Evolutionary conservation across 2,113 vertebrate species (phyloP).

Genomic region (Symphodus melops): DNA sequence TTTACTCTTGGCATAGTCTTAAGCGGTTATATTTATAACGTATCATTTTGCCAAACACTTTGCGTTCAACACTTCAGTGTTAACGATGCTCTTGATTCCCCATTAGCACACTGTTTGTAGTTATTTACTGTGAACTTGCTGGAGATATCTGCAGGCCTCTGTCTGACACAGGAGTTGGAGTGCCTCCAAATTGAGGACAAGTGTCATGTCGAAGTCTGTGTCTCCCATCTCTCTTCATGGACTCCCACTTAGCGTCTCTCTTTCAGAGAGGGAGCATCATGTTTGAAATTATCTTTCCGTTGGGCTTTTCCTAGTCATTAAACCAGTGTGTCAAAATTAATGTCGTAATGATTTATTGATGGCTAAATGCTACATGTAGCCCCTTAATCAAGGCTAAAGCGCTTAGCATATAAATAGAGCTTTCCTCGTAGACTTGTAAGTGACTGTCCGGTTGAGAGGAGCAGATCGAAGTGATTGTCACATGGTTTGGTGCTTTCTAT

Average conservation of each 20-base stretch:
- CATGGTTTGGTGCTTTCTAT: slow-evolving; percentile 54
- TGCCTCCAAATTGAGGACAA: neutral
- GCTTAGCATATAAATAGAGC: slow-evolving; percentile 39
- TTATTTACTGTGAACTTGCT: neutral
- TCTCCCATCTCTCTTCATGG: neutral
- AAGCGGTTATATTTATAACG: neutral
- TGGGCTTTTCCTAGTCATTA: slow-evolving; percentile 19
- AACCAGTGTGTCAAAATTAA: slow-evolving; percentile 28
- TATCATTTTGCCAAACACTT: neutral
- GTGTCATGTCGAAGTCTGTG: neutral
- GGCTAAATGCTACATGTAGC: slow-evolving; percentile 13
- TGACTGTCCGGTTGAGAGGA: slow-evolving; percentile 42
- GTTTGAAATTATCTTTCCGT: slow-evolving; percentile 29
- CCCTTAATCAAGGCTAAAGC: slow-evolving; percentile 34
- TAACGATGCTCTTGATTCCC: too few relatives aligned
- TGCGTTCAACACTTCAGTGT: neutral
- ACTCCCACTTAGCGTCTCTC: neutral
- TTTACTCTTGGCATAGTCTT: neutral
- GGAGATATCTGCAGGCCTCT: neutral
- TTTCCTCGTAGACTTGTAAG: slow-evolving; percentile 25
- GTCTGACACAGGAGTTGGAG: neutral
- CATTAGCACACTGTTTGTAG: neutral
- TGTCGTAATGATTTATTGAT: slow-evolving; percentile 46
- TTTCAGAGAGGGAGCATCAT: slow-evolving; percentile 3
- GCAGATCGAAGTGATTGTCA: slow-evolving; percentile 69